phyloP scores from a whole-genome alignment of 2,113 vertebrate genomes.

The Rhynchomys soricoides region DNA sequence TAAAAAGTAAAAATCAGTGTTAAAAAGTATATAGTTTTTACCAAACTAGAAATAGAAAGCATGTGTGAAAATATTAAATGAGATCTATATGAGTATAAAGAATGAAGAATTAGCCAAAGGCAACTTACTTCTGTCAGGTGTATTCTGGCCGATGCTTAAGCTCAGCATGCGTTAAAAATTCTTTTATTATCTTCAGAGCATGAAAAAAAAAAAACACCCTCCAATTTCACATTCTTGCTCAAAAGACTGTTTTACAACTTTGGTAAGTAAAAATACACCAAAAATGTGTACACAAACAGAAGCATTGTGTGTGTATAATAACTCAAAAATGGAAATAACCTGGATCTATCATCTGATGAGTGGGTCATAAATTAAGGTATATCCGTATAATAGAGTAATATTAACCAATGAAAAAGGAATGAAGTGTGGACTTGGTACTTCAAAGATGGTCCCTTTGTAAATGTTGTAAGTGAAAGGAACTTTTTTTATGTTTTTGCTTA shows the following conservation, averaged over 20 bases:
- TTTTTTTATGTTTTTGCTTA: not conserved
- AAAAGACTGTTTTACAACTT: not conserved
- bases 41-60: constrained; percentile 17
- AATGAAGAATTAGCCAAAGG: not conserved
- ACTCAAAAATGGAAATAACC: not conserved
- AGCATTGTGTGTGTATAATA: not conserved
- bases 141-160: constrained; percentile 21
- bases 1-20: not conserved
- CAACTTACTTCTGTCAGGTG: not conserved
- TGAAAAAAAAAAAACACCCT: not conserved
- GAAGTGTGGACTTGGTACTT: not conserved
- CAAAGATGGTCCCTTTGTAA: not conserved
- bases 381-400: not conserved
- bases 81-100: not conserved
- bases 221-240: not conserved
- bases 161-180: not conserved
- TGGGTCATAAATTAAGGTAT: not conserved
- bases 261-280: not conserved
- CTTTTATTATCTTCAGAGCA: constrained; percentile 20
- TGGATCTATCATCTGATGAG: not conserved
- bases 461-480: not conserved
- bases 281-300: not conserved
- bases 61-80: not conserved
- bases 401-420: not conserved
- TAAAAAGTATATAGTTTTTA: not conserved